Evolutionary conservation across 2,113 vertebrate genomes (phyloP).

Genomic region (Pedetes capensis): DNA sequence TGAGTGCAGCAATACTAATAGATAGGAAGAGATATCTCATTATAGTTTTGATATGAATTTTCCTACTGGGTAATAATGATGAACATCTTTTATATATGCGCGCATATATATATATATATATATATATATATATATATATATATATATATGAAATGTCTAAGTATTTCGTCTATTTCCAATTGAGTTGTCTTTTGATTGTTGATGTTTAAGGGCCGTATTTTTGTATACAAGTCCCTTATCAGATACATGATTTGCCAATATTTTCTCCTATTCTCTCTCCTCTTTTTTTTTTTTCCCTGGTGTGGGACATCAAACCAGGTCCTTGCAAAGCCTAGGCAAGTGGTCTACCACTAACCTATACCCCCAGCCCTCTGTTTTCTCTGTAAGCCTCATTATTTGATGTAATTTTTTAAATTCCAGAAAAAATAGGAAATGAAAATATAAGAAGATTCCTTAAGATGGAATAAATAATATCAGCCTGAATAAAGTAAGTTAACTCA

Average conservation of each 20-base stretch:
- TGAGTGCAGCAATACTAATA: not conserved
- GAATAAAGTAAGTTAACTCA: not conserved
- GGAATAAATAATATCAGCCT: not conserved
- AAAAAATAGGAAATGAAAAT: not conserved
- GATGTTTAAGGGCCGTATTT: not conserved
- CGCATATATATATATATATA: too few relatives aligned
- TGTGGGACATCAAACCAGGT: not conserved
- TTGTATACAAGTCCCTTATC: not conserved
- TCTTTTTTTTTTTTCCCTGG: too few relatives aligned
- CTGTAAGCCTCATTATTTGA: not conserved
- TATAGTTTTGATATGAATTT: not conserved
- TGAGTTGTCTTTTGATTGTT: not conserved
- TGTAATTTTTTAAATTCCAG: not conserved
- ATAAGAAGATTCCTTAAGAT: not conserved
- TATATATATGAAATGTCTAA: not conserved
- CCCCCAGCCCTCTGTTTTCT: not conserved
- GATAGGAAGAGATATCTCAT: too few relatives aligned
- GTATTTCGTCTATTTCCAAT: not conserved
- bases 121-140: not conserved
- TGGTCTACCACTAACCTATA: too few relatives aligned
- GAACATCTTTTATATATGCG: not conserved
- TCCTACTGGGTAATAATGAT: not conserved
- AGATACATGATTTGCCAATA: not conserved
- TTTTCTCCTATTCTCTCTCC: not conserved
- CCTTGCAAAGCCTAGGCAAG: too few relatives aligned